Evolutionary conservation across 2,888 invertebrate species (phyloP), one percentile per base, ranked within the genome.

Genomic region (Prostheceraeus crozeri): DNA sequence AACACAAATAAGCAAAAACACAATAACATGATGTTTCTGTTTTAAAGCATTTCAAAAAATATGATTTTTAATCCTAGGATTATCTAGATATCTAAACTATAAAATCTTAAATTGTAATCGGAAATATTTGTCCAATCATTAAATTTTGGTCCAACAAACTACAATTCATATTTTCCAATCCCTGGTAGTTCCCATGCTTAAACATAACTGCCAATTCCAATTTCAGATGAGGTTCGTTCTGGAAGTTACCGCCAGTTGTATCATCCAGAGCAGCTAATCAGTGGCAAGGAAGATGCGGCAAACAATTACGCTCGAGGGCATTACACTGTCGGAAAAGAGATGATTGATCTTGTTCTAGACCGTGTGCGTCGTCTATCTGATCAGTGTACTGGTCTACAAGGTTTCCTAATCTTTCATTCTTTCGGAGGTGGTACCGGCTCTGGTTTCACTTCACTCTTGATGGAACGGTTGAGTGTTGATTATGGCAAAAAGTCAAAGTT

Each of bases 341-440:
- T 71, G 35, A 64, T 70, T 28, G 70, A 70, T 56, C 57, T 65
- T 35, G 69, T 73, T 3, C 66, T 75, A 23, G 74, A 75, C 63
- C 67, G 72, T 48, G 71, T 75, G 61, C 66, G 75, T 21, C 74
- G 81, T 59, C 78, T 81, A 52, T 59, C 65, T 59, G 64, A 65
- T 52, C 61, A 64, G 40, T 63, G 63, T 54, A 57, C 61, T 27
- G 62, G 61, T 51, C 54, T 65, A 36, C 64, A 65, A 54, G 88
- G 88, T 35, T 88, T 88, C 78, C 83, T 89, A 67, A 84, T 89
- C 59, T 89, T 87, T 40, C 60, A 63, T 31, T 64, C 63, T 19
- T 60, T 63, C 35, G 63, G 63, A 21, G 72, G 72, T 57, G 73
- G 73, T 4, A 72, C 72, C 57, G 72, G 73, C 2, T 71, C 72